Conservation (phyloP, 1,140 invertebrate species). For the Orchestia grillus region DNA sequence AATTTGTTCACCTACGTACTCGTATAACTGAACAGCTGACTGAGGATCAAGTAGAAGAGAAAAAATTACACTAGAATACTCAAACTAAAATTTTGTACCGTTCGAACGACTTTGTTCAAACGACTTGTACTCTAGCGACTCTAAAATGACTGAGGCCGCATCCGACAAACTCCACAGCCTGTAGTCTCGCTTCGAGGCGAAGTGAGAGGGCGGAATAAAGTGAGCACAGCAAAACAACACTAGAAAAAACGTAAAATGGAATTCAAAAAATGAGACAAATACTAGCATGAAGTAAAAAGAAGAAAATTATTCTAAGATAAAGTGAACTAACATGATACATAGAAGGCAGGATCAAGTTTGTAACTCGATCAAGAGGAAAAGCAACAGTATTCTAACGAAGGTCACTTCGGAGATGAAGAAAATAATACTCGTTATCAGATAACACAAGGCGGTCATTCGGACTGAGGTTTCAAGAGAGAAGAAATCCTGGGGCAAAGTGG, state of each 20-base stretch:
- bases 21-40: neutral
- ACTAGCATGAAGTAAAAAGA: too few relatives aligned
- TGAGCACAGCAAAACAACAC: neutral
- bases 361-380: too few relatives aligned
- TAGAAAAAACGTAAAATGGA: too few relatives aligned
- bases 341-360: too few relatives aligned
- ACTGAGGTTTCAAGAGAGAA: neutral
- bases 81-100: neutral
- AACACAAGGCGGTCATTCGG: neutral
- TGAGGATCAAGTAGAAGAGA: neutral
- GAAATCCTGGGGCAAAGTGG: neutral
- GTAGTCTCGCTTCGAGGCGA: neutral
- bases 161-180: neutral
- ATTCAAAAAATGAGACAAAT: too few relatives aligned
- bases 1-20: too few relatives aligned
- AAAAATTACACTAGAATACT: neutral
- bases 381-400: too few relatives aligned
- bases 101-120: too few relatives aligned
- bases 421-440: neutral
- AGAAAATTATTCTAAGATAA: too few relatives aligned
- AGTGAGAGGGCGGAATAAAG: neutral
- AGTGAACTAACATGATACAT: too few relatives aligned
- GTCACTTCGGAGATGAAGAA: neutral
- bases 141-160: neutral
- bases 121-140: too few relatives aligned